These are phyloP conservation scores for Drosophila triauraria DNA, from an alignment of 1,140 invertebrate species.

Conservation along the genomic window DNA sequence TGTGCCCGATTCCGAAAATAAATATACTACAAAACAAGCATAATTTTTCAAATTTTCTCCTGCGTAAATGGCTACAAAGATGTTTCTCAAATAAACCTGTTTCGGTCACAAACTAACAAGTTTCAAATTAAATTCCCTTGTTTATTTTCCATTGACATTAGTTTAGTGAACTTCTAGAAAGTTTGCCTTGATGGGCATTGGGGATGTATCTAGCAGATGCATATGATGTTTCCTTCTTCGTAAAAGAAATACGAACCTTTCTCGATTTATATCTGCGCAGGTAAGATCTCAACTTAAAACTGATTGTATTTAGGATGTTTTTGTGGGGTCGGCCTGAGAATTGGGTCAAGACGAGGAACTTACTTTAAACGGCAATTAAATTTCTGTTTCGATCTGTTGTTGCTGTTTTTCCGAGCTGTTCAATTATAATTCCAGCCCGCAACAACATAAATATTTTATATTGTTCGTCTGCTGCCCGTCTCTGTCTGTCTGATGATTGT, in stretches of 20 bases:
- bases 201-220: slow-evolving; percentile 1
- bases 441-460: slow-evolving; percentile 72
- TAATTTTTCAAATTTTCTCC: slow-evolving; percentile 1
- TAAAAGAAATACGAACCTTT: background rate
- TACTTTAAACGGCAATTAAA: slow-evolving; percentile 79
- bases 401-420: slow-evolving; percentile 23
- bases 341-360: slow-evolving; percentile 78
- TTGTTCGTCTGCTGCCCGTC: slow-evolving; percentile 10
- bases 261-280: slow-evolving; percentile 10
- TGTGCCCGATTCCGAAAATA: background rate
- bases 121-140: background rate
- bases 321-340: slow-evolving; percentile 64
- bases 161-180: slow-evolving; percentile 49
- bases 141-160: slow-evolving; percentile 5
- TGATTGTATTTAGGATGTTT: slow-evolving; percentile 24
- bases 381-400: slow-evolving; percentile 55
- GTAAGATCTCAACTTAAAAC: slow-evolving; percentile 15
- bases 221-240: background rate
- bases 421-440: slow-evolving; percentile 56
- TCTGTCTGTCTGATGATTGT: slow-evolving; percentile 20
- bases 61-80: slow-evolving; percentile 28
- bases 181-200: slow-evolving; percentile 1
- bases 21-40: slow-evolving; percentile 5
- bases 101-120: slow-evolving; percentile 5
- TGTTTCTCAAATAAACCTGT: slow-evolving; percentile 10